Percentiles rank a stretch among this genome's conserved stretches.
phyloP scores from a whole-genome alignment of 2,113 vertebrate genomes.

The Equus przewalskii region DNA sequence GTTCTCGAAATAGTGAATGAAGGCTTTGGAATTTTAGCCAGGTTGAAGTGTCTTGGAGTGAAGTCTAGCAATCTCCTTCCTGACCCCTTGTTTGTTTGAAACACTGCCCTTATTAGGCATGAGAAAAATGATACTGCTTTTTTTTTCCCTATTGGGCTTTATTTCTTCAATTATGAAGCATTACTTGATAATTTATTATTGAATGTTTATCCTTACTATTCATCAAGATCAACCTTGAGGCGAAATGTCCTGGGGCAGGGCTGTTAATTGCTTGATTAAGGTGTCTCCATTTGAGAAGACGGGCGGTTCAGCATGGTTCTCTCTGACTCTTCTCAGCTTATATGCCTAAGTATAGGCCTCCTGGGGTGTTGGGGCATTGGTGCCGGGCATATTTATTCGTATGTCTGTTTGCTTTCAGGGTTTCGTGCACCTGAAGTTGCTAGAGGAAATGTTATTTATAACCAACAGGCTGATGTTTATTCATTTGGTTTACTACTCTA shows the following conservation, averaged over 20 bases:
- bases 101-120: neutral
- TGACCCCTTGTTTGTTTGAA: neutral
- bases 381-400: constrained; percentile 64
- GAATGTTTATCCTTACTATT: constrained; percentile 1
- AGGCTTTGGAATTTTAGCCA: neutral
- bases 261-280: neutral
- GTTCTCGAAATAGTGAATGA: neutral
- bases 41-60: neutral
- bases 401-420: constrained; percentile 86
- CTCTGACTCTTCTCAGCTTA: neutral
- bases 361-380: neutral
- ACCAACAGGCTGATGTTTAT: constrained; percentile 97
- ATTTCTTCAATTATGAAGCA: constrained; percentile 6
- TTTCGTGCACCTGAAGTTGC: constrained; percentile 98
- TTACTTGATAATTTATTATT: constrained; percentile 19
- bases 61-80: neutral
- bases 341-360: neutral
- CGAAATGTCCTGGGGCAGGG: neutral
- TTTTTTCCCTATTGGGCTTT: neutral
- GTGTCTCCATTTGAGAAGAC: neutral
- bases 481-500: constrained; percentile 97
- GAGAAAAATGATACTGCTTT: neutral
- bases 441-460: constrained; percentile 97
- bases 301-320: neutral
- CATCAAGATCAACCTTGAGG: neutral